These are phyloP conservation scores for Acipenser oxyrinchus DNA, from an alignment of 2,797 vertebrate species.

Conservation along the genomic window DNA sequence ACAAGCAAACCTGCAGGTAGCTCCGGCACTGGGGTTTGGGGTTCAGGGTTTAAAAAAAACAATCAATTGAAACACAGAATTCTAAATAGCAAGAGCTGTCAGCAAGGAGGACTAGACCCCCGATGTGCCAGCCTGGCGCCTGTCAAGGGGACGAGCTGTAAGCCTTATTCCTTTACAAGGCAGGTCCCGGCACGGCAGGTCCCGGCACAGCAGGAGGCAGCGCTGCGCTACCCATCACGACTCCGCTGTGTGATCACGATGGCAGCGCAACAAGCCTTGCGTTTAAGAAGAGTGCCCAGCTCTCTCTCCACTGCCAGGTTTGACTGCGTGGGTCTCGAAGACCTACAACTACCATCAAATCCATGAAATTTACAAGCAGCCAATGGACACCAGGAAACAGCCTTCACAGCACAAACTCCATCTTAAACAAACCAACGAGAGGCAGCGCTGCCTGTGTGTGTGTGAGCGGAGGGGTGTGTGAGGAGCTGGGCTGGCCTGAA, in stretches of 20 bases:
- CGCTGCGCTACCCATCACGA: too few species aligned
- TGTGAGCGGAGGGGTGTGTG: background rate
- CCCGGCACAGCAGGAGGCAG: too few species aligned
- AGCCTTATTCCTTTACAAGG: too few species aligned
- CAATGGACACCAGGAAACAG: slow-evolving; percentile 9
- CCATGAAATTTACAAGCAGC: slow-evolving; percentile 66
- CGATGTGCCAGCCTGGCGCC: too few species aligned
- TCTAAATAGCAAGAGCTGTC: background rate
- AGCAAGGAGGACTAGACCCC: background rate
- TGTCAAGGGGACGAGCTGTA: too few species aligned
- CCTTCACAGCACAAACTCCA: background rate
- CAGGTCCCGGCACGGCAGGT: too few species aligned
- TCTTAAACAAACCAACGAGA: too few species aligned
- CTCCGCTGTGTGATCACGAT: too few species aligned
- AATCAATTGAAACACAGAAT: background rate
- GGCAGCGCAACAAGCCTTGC: too few species aligned
- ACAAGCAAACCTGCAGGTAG: slow-evolving; percentile 5
- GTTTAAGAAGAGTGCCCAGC: background rate
- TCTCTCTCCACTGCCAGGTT: background rate
- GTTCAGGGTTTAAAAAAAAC: too few species aligned
- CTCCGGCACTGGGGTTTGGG: background rate
- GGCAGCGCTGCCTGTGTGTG: background rate
- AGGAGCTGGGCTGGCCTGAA: background rate
- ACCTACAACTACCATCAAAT: slow-evolving; percentile 29
- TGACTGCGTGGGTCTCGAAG: background rate